Percentiles rank a stretch among this genome's conserved stretches.
Conservation (phyloP, 2,797 vertebrate species). For the Clarias platycephalus region DNA sequence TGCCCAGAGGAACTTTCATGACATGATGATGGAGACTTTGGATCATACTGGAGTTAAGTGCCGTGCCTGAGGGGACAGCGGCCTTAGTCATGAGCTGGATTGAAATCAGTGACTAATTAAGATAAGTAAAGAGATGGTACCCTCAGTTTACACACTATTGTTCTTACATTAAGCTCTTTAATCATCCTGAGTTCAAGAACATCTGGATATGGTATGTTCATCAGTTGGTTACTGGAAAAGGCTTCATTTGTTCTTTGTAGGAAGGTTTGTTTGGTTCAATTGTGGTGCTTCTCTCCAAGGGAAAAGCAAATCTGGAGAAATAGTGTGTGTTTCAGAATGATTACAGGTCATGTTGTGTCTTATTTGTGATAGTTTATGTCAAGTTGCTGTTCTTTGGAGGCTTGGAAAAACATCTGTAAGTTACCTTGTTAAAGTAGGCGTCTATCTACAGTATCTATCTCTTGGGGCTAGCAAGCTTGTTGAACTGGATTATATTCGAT, state of each 20-base stretch:
- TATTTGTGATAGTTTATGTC: background rate
- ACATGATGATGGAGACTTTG: background rate
- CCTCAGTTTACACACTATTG: background rate
- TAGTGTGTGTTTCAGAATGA: background rate
- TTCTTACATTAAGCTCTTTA: conserved; percentile 4
- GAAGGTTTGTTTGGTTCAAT: background rate
- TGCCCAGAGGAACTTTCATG: background rate
- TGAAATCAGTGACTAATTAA: background rate
- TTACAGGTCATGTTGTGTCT: background rate
- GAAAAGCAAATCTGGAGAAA: background rate
- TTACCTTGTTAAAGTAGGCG: background rate
- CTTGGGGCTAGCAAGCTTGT: background rate
- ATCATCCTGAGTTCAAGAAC: background rate
- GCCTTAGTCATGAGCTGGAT: background rate
- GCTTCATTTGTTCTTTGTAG: background rate
- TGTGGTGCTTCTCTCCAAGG: background rate
- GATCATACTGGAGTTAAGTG: background rate
- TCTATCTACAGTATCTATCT: background rate
- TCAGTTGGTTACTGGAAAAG: background rate
- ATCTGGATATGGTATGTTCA: conserved; percentile 8
- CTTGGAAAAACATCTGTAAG: background rate
- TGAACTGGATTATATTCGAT: background rate
- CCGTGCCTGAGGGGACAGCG: background rate
- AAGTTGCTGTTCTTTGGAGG: background rate
- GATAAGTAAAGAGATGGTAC: background rate